Evolutionary conservation across 1,140 invertebrate species (phyloP).

Genomic region (Neodiprion lecontei): DNA sequence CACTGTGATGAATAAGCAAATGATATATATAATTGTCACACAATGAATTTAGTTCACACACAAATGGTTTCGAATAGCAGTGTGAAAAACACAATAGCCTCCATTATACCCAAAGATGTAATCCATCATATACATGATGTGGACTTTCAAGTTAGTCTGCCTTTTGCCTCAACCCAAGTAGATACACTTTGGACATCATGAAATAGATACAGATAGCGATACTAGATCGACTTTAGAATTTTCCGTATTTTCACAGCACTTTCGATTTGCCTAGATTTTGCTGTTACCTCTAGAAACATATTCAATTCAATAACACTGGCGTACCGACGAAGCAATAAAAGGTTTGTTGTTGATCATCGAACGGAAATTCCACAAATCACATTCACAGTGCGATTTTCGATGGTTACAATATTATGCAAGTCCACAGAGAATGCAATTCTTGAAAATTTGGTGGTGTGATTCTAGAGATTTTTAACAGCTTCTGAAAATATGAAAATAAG

Average conservation of each 20-base stretch:
- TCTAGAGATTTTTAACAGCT: constrained; percentile 4
- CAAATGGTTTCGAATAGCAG: neutral
- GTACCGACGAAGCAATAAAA: neutral
- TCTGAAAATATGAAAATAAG: neutral
- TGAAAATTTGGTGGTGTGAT: constrained; percentile 5
- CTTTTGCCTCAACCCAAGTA: constrained; percentile 7
- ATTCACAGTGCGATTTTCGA: neutral
- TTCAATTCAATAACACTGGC: neutral
- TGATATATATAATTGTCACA: constrained; percentile 46
- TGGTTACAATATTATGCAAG: neutral
- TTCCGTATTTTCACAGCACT: constrained; percentile 5
- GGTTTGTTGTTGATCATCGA: neutral
- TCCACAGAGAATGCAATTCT: neutral
- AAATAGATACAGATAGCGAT: constrained; percentile 3
- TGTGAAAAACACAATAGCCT: neutral
- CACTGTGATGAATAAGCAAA: constrained; percentile 4
- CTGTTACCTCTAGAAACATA: constrained; percentile 3
- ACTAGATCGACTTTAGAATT: constrained; percentile 5
- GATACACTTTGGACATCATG: neutral
- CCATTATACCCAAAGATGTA: neutral
- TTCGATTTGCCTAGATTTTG: constrained; percentile 1
- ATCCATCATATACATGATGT: neutral
- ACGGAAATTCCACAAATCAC: neutral
- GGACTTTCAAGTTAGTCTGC: neutral
- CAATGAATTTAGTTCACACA: constrained; percentile 36